Evolutionary conservation across 2,888 invertebrate species (phyloP).

Genomic region (Ethmia dodecea): DNA sequence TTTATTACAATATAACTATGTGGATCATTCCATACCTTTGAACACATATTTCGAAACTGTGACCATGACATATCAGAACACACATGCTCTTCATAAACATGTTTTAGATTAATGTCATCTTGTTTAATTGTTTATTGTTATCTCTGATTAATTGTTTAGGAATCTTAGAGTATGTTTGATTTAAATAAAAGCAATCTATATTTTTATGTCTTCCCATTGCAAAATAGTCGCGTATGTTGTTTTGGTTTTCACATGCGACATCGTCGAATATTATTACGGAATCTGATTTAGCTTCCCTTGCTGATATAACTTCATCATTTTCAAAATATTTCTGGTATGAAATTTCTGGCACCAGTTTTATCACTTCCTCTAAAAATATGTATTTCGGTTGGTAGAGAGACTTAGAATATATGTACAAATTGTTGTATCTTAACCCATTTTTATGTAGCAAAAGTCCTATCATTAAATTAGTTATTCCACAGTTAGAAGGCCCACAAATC

Average conservation of each 20-base stretch:
- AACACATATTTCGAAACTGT: conserved; percentile 20
- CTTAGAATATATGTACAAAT: conserved; percentile 1
- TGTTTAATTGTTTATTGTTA: neutral
- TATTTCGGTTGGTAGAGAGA: neutral
- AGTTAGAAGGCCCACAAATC: conserved; percentile 19
- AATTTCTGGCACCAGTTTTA: neutral
- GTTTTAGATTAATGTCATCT: neutral
- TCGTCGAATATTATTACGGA: conserved; percentile 20
- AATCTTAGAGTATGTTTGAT: neutral
- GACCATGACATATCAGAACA: conserved; percentile 22
- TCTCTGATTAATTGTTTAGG: neutral
- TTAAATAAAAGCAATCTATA: neutral
- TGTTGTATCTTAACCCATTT: neutral
- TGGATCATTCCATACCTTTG: conserved; percentile 12
- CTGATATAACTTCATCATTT: neutral
- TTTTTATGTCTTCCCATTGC: conserved; percentile 1
- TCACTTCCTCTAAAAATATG: neutral
- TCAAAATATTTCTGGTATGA: neutral
- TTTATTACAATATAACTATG: conserved; percentile 18
- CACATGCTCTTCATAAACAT: conserved; percentile 22
- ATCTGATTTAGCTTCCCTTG: conserved; percentile 13
- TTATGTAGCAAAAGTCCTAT: neutral
- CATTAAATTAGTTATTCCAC: conserved; percentile 24
- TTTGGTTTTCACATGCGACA: conserved; percentile 17
- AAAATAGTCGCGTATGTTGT: conserved; percentile 8